Base-by-base conservation (phyloP, 2,888 invertebrate genomes). In the Ectemnius continuus region DNA sequence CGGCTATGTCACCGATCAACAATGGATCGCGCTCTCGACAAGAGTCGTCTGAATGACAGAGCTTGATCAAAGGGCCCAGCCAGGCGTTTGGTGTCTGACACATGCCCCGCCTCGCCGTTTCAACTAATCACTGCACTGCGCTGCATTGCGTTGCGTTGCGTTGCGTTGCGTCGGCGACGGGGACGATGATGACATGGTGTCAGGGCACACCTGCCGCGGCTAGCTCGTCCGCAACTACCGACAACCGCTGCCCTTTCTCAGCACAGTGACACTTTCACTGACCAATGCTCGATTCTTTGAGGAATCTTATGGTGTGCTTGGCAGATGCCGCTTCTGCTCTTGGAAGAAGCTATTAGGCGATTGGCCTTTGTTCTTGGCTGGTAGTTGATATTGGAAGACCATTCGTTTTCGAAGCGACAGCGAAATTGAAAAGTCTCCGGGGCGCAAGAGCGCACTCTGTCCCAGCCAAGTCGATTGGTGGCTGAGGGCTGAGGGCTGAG, bases 21-120 rank as follows among this genome's bases (percentile, higher is more conserved):
- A 73, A 36, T 82, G 85, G 16, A 4, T 16, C 52, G 16, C 52
- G 52, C 52, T 14, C 84, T 75, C 86, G 88, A 88, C 88, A 88
- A 88, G 89, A 88, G 88, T 88, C 89, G 88, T 90, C 90, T 85
- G 87, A 89, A 86, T 87, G 89, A 89, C 89, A 87, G 85, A 86
- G 85, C 83, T 83, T 90, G 90, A 90, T 91, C 91, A 91, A 91
- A 91, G 91, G 88, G 66, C 84, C 82, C 77, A 76, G 78, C 82
- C 78, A 61, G 78, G 82, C 87, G 90, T 91, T 91, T 91, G 90
- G 91, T 89, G 91, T 91, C 90, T 87, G 84, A 79, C 86, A 87
- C 90, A 90, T 85, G 85, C 86, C 77, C 78, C 77, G 79, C 80
- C 36, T 36, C 36, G 6, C 36, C 79, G 85, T 88, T 89, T 88